A percentile compares a stretch with the other conserved stretches of the same genome.
These are phyloP conservation scores for Ellobium chinense DNA, from an alignment of 2,888 invertebrate genomes.

Conservation along the genomic window DNA sequence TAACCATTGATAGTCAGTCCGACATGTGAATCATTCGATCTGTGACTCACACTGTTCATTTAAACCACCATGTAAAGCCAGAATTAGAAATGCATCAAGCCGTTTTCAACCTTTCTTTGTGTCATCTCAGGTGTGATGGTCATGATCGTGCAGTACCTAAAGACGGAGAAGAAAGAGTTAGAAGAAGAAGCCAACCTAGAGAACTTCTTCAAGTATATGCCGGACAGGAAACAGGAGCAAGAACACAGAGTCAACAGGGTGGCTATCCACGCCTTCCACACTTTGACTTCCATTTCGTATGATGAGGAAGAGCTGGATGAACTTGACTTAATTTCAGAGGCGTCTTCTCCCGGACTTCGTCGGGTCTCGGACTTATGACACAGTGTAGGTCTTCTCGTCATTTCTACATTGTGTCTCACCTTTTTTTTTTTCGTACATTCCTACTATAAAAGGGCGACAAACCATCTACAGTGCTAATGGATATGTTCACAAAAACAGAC, in stretches of 20 bases:
- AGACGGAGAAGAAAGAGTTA: conserved; percentile 66
- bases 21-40: too few relatives aligned
- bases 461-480: too few relatives aligned
- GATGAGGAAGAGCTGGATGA: conserved; percentile 55
- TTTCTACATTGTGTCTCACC: too few relatives aligned
- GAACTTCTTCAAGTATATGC: conserved; percentile 70
- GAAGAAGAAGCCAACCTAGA: conserved; percentile 70
- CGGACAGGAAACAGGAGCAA: conserved; percentile 62
- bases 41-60: too few relatives aligned
- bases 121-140: conserved; percentile 62
- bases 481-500: too few relatives aligned
- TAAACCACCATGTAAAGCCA: too few relatives aligned
- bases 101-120: too few relatives aligned
- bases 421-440: too few relatives aligned
- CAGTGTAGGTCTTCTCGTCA: too few relatives aligned
- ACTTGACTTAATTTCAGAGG: conserved; percentile 36
- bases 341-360: conserved; percentile 2
- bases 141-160: conserved; percentile 71
- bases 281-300: conserved; percentile 66
- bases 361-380: background rate
- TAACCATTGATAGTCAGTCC: too few relatives aligned
- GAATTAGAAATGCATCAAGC: too few relatives aligned
- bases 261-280: conserved; percentile 73
- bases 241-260: conserved; percentile 67
- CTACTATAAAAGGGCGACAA: too few relatives aligned